phyloP scores from a whole-genome alignment of 2,797 vertebrate genomes.

The Periophthalmus magnuspinnatus region DNA sequence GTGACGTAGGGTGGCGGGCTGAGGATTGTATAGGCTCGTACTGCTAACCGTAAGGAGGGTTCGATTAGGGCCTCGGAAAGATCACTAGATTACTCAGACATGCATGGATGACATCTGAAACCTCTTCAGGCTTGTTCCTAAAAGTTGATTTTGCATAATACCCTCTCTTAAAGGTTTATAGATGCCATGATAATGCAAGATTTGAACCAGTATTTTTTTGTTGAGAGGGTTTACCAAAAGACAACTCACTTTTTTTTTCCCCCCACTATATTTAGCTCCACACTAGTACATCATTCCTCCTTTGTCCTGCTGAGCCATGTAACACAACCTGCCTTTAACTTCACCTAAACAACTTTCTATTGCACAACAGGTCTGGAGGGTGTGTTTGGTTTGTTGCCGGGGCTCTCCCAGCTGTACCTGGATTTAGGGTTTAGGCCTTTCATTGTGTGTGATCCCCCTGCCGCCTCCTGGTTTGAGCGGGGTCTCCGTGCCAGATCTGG shows the following conservation, averaged over 20 bases:
- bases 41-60: no score
- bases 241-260: no score
- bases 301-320: neutral
- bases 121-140: no score
- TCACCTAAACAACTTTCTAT: slow-evolving; percentile 62
- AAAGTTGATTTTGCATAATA: no score
- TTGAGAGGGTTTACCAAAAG: no score
- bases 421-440: slow-evolving; percentile 62
- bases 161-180: no score
- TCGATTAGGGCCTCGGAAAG: no score
- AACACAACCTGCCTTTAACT: slow-evolving; percentile 36
- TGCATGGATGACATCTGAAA: no score
- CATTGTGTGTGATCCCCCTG: slow-evolving; percentile 56
- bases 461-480: slow-evolving; percentile 39
- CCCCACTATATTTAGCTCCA: neutral
- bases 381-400: slow-evolving; percentile 59
- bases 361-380: slow-evolving; percentile 26
- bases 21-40: no score
- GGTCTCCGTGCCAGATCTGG: neutral
- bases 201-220: neutral
- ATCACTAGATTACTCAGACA: no score
- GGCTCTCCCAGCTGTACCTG: slow-evolving; percentile 63
- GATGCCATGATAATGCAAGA: neutral
- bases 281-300: neutral
- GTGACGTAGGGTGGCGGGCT: no score